phyloP scores from a whole-genome alignment of 2,797 vertebrate genomes.

The Leucoraja ocellata region DNA sequence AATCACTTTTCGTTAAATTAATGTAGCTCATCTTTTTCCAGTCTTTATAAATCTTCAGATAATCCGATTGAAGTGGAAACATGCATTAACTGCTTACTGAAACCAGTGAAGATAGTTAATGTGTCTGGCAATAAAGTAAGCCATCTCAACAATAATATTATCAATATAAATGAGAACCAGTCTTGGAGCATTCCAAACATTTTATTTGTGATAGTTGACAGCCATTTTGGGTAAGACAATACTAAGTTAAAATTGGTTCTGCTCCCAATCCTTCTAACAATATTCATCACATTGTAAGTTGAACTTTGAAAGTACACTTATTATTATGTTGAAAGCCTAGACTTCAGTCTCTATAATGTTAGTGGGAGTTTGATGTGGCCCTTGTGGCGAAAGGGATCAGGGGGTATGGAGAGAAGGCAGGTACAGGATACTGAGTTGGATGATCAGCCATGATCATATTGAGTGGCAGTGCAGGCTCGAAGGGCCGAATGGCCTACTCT shows the following conservation, averaged over 20 bases:
- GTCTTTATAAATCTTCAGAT: background rate
- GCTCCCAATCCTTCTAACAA: background rate
- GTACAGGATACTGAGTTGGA: too few species aligned
- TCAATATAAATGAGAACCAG: slow-evolving; percentile 21
- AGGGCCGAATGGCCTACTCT: too few species aligned
- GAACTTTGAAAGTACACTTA: background rate
- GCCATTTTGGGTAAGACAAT: background rate
- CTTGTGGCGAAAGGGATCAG: too few species aligned
- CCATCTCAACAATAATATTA: slow-evolving; percentile 1
- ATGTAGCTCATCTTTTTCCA: background rate
- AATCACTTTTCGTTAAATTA: background rate
- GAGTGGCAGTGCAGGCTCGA: too few species aligned
- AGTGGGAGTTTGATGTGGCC: background rate
- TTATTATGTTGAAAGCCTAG: background rate
- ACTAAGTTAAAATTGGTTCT: background rate
- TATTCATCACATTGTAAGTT: background rate
- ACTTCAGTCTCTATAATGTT: background rate
- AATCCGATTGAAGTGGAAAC: too few species aligned
- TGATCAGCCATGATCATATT: too few species aligned
- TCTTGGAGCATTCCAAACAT: background rate
- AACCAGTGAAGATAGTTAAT: background rate
- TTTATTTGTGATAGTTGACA: background rate
- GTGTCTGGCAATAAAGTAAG: background rate
- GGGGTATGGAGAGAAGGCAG: too few species aligned
- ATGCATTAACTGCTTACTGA: background rate